Evolutionary conservation across 2,797 vertebrate species (phyloP).

Genomic region (Melanotaenia maccullochi): DNA sequence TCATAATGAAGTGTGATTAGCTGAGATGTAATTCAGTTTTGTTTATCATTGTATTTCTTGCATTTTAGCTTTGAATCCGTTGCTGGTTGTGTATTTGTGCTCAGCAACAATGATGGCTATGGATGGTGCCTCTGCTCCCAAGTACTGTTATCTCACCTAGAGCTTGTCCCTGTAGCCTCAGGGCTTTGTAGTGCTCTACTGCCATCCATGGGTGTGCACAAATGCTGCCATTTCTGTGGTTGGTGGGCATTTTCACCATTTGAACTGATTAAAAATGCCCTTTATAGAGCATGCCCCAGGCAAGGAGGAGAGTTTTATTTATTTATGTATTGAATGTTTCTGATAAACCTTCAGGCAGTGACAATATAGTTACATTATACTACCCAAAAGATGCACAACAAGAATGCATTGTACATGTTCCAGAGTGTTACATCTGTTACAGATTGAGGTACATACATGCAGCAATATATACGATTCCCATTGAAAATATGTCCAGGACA

Average conservation of each 20-base stretch:
- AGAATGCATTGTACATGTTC: background rate
- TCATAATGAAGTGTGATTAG: slow-evolving; percentile 56
- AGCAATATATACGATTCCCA: slow-evolving; percentile 9
- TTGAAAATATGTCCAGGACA: slow-evolving; percentile 23
- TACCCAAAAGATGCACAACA: slow-evolving; percentile 1
- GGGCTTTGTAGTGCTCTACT: slow-evolving; percentile 71
- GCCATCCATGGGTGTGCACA: slow-evolving; percentile 73
- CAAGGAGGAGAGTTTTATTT: slow-evolving; percentile 35
- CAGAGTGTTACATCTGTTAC: slow-evolving; percentile 7
- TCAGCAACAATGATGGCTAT: slow-evolving; percentile 22
- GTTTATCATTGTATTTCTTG: background rate
- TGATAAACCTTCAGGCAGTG: slow-evolving; percentile 33
- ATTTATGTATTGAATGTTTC: slow-evolving; percentile 48
- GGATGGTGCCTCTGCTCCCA: slow-evolving; percentile 27
- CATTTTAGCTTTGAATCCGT: slow-evolving; percentile 41
- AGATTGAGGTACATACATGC: slow-evolving; percentile 20
- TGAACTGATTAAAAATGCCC: slow-evolving; percentile 81
- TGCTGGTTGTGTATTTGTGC: slow-evolving; percentile 31
- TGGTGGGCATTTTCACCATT: slow-evolving; percentile 68
- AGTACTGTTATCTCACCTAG: slow-evolving; percentile 58
- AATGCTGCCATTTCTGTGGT: slow-evolving; percentile 56
- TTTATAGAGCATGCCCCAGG: slow-evolving; percentile 71
- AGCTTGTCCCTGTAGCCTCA: slow-evolving; percentile 51
- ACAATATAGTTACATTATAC: background rate
- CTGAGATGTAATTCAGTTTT: slow-evolving; percentile 54